phyloP scores from a whole-genome alignment of 2,888 invertebrate genomes.

The Timema podura region DNA sequence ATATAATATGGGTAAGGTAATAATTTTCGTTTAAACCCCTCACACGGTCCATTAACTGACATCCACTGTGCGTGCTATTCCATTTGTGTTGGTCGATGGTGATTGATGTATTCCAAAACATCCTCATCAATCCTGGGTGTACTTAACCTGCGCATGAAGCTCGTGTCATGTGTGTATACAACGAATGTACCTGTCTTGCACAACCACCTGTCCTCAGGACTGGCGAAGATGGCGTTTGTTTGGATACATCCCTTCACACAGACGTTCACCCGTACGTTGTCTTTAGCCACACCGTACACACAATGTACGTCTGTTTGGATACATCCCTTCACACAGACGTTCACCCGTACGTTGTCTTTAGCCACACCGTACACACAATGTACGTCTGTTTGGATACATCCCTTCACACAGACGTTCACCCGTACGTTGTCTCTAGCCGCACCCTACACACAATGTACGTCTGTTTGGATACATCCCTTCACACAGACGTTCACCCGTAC shows the following conservation, averaged over 20 bases:
- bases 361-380: neutral
- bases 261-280: neutral
- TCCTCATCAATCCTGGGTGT: neutral
- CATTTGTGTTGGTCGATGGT: too few species aligned
- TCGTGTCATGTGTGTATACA: neutral
- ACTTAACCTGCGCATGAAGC: neutral
- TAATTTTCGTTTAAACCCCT: too few species aligned
- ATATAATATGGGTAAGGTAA: too few species aligned
- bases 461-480: slow-evolving; percentile 6
- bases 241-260: slow-evolving; percentile 3
- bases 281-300: neutral
- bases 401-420: neutral
- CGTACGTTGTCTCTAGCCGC: neutral
- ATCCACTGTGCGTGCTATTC: too few species aligned
- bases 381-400: neutral
- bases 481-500: neutral
- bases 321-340: neutral
- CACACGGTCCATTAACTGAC: too few species aligned
- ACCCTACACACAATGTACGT: neutral
- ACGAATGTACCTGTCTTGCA: neutral
- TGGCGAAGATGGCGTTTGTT: neutral
- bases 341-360: neutral
- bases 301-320: neutral
- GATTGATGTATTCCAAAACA: too few species aligned
- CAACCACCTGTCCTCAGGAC: neutral